phyloP scores from a whole-genome alignment of 1,140 invertebrate species.

The Heliconius eleuchia region DNA sequence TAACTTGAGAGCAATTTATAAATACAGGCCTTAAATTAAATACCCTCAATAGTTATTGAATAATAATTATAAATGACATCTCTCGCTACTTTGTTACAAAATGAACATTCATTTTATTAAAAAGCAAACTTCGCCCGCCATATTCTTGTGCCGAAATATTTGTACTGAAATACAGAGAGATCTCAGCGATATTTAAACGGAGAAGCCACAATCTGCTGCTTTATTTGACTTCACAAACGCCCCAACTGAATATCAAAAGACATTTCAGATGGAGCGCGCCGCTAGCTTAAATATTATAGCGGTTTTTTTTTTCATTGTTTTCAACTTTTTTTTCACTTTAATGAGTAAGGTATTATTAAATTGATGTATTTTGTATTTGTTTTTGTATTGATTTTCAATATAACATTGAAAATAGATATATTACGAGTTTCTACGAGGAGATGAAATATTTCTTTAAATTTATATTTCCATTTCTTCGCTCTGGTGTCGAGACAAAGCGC shows the following conservation, averaged over 20 bases:
- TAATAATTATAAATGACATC: background rate
- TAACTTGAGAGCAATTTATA: too few relatives aligned
- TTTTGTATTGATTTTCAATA: too few relatives aligned
- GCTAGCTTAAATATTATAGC: background rate
- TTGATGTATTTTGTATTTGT: too few relatives aligned
- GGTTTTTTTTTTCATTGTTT: background rate
- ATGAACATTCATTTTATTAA: background rate
- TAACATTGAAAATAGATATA: too few relatives aligned
- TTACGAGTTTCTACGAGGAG: too few relatives aligned
- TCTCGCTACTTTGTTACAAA: background rate
- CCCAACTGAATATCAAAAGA: background rate
- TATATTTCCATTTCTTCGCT: too few relatives aligned
- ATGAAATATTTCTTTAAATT: too few relatives aligned
- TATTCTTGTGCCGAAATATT: background rate
- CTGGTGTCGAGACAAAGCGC: too few relatives aligned
- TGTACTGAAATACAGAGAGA: background rate
- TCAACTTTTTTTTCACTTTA: background rate
- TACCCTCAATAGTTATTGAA: too few relatives aligned
- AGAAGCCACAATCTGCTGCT: background rate
- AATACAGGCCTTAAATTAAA: too few relatives aligned
- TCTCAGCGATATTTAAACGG: background rate
- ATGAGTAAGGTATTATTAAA: background rate
- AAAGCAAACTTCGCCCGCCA: background rate
- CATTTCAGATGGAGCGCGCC: background rate
- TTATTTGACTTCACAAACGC: background rate